Conservation (phyloP, 2,888 invertebrate genomes). For the Drosophila monieri region DNA sequence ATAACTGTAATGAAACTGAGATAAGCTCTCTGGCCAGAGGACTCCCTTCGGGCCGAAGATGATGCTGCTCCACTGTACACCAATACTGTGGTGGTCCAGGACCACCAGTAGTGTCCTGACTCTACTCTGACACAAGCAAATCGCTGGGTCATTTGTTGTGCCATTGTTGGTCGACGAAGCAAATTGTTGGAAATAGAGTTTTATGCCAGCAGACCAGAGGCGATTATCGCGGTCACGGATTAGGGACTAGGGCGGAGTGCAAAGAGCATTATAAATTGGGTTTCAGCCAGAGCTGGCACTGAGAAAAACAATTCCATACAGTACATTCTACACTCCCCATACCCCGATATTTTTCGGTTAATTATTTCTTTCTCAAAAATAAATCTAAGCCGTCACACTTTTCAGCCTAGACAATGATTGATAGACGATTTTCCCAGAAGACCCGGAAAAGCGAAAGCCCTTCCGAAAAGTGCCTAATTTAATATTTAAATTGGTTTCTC, state of each 20-base stretch:
- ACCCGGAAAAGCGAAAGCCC: not conserved
- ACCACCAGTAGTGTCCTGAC: not conserved
- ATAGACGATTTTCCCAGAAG: constrained; percentile 19
- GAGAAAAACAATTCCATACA: constrained; percentile 10
- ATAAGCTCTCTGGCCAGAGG: constrained; percentile 58
- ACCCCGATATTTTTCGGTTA: not conserved
- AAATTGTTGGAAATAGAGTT: constrained; percentile 64
- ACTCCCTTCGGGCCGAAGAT: constrained; percentile 7
- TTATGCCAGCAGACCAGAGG: constrained; percentile 47
- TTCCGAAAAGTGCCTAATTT: constrained; percentile 33
- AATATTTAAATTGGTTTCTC: constrained; percentile 44
- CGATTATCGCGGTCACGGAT: constrained; percentile 53
- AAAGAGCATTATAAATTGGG: constrained; percentile 51
- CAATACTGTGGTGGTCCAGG: constrained; percentile 9
- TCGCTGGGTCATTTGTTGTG: constrained; percentile 74
- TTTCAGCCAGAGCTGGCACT: constrained; percentile 32
- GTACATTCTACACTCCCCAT: not conserved
- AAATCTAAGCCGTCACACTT: not conserved
- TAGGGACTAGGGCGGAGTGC: constrained; percentile 28
- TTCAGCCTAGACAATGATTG: constrained; percentile 39
- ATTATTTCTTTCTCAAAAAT: not conserved
- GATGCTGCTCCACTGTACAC: constrained; percentile 11
- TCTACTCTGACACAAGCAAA: constrained; percentile 54
- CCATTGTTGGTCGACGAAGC: constrained; percentile 60
- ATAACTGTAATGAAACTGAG: constrained; percentile 78